Base-by-base conservation (phyloP, 2,113 vertebrate species). In the Gopherus flavomarginatus region DNA sequence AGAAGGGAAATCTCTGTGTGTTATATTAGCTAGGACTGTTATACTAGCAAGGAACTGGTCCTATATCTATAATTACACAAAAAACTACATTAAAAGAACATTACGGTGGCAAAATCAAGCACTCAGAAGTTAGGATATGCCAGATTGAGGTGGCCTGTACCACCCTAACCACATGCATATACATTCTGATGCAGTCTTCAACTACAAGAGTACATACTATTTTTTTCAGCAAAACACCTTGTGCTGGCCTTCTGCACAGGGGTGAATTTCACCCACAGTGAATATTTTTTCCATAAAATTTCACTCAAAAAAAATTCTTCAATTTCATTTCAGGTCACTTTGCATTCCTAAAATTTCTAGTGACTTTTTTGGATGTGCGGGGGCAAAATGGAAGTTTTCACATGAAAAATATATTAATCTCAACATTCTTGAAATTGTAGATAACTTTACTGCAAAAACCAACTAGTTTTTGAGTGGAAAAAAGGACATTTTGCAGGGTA, bases 161-260 rank as follows among this genome's bases (percentile, higher is more conserved):
- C 94, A 97, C 95, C 94, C 97, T 96, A 95, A 97, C 75, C 83
- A 96, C 85, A 91, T 96, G 86, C 92, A 79, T 93, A 85, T 91
- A 83, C 89, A 93, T 95, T 93, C 62, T 78, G 31, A 94, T 31
- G 81, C 87, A 85, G 22, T 72, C 87, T 89, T 95, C 94, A 91
- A 95, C 96, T 95, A 79, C 85, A 93, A 79, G 80, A 97, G 87
- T 88, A 83, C 42, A 3, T 93, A 35, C 50, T 96, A 82, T 87
- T 97, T 97, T 97, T 92, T 59, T 83, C 72, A 82, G 91, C 13
- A 3, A 86, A 86, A 91, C 79, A 91, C 84, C 44, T 94, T 44
- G 84, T 2, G 31, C 29, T 83, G 88, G 69, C 35, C 83, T 22
- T 89, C 29, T 80, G 16, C 31, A 42, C 6, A 54, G 87, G 44